Evolutionary conservation across 2,797 vertebrate species (phyloP), one percentile per base, ranked within the genome.

Genomic region (Silurus lanzhouensis): DNA sequence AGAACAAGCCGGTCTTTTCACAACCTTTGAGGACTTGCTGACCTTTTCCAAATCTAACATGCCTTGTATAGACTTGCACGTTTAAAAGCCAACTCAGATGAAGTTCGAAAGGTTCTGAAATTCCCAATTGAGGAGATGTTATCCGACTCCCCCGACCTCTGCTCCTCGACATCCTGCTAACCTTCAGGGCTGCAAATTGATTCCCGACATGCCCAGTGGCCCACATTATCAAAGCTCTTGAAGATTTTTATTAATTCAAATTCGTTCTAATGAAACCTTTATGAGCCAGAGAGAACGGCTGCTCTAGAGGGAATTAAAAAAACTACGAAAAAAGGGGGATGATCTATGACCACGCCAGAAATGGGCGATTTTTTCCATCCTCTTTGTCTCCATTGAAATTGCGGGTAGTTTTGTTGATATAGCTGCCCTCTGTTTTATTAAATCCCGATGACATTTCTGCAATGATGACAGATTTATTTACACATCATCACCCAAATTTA

Each of bases 391-490:
- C 68, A 71, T n/a, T n/a, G 58, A 81, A 48, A 80, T 63, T 63
- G 20, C 2, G 3, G 58, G 44, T 52, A 81, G 78, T 72, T 58
- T 60, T 71, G 38, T 61, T 63, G 48, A 68, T 5, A n/a, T 79
- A 79, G 60, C 22, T 83, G 19, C 10, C 63, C 55, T 66, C 85
- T 52, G 67, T 31, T 63, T 85, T 77, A 81, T 86, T 84, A 48
- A 75, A 72, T 81, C 84, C 66, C 2, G 66, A 68, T 80, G 84
- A 61, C 55, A 74, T 87, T 88, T 88, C 72, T 77, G 61, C 81
- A 84, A 77, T 72, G 71, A 74, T 9, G 10, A 46, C 52, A 0
- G 10, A n/a, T 2, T 25, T 31, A 80, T 81, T 64, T 20, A 81
- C 68, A 74, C 13, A 83, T 84, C 58, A n/a, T 31, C 58, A 46